A percentile compares a stretch with the other conserved stretches of the same genome.
Conservation (phyloP, 2,888 invertebrate genomes). For the Argyra leucocephala region DNA sequence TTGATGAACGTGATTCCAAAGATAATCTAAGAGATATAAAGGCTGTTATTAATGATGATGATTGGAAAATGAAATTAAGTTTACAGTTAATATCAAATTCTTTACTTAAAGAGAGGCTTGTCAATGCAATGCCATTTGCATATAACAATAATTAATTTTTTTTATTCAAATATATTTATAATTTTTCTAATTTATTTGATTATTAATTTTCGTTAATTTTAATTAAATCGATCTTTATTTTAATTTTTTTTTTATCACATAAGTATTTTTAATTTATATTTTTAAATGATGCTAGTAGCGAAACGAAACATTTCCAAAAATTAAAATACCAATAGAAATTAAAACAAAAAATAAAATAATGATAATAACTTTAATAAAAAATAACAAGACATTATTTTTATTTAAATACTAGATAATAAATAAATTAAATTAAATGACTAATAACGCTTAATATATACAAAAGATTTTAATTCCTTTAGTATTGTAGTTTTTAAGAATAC, state of each 20-base stretch:
- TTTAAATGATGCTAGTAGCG: not conserved
- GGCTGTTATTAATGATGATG: constrained; percentile 28
- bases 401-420: too few relatives aligned
- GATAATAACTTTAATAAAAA: not conserved
- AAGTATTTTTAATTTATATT: not conserved
- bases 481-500: too few relatives aligned
- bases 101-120: constrained; percentile 40
- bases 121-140: constrained; percentile 42
- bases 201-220: not conserved
- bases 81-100: constrained; percentile 42
- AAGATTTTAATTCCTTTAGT: not conserved
- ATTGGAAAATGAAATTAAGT: constrained; percentile 44
- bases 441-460: constrained; percentile 1
- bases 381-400: not conserved
- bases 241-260: not conserved
- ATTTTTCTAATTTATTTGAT: not conserved
- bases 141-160: constrained; percentile 38
- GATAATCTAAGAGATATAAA: constrained; percentile 16
- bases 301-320: constrained; percentile 2
- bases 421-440: not conserved
- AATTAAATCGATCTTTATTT: not conserved
- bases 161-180: not conserved
- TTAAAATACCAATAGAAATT: not conserved
- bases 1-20: constrained; percentile 11
- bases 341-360: not conserved